Base-by-base conservation (phyloP, 2,888 invertebrate species). In the Eulithis prunata region DNA sequence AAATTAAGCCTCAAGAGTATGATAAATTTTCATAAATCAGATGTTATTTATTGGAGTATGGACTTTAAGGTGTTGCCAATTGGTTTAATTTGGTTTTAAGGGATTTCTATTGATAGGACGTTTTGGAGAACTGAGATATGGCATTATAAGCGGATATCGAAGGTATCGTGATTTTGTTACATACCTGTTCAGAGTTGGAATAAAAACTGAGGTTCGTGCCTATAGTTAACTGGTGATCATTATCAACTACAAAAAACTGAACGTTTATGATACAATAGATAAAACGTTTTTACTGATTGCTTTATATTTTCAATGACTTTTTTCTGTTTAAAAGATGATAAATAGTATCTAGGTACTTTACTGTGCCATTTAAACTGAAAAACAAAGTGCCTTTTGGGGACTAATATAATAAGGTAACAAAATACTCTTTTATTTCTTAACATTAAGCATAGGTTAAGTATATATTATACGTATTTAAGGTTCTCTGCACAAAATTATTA, bases 1-100 rank as follows among this genome's bases (percentile, higher is more conserved):
- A 92, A 93, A 92, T 93, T 91, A 92, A 91, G 89, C 89, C 87
- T 90, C 91, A 90, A 88, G 88, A 89, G 87, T 88, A 90, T 89
- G 90, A 91, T 92, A 92, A 88, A 90, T 90, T 92, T 90, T 90
- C 90, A 92, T 93, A 92, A 91, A 92, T 92, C 92, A 90, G 85
- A 80, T 77, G 82, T 89, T 89, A 91, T 92, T 92, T 91, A 91
- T 90, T 86, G 90, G 83, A 93, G 87, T 90, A 87, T 93, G 80
- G 87, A 92, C 92, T 93, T 86, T 91, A 92, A 88, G 86, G 87
- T 90, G 88, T 88, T 88, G 87, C 80, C 82, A 84, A 89, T 88
- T 80, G 90, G 91, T 91, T 88, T 89, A 86, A 81, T 88, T 90
- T 86, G 78, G 82, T 84, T 83, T 87, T 85, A 83, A 75, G 70